Conservation (phyloP, 2,797 vertebrate species). For the Sebastes cheni region DNA sequence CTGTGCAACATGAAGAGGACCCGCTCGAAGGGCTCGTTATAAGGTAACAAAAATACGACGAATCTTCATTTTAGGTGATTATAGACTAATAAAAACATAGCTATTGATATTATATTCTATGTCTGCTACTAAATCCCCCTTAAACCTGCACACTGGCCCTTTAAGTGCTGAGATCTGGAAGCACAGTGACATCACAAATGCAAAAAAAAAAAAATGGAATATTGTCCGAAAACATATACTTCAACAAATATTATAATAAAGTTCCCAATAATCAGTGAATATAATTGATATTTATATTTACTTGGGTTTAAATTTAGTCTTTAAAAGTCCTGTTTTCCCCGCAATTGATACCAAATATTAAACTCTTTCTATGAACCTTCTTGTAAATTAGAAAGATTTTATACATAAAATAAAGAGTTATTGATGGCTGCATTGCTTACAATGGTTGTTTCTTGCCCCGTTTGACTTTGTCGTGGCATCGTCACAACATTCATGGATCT, state of each 20-base stretch:
- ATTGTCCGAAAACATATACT: neutral
- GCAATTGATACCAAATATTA: neutral
- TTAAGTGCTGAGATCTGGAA: neutral
- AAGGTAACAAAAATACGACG: no score
- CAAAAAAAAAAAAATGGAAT: neutral
- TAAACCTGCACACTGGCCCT: no score
- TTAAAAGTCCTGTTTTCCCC: neutral
- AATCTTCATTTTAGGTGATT: no score
- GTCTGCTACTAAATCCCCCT: no score
- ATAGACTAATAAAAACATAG: no score
- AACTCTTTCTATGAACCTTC: neutral
- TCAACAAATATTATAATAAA: neutral
- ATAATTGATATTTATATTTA: neutral
- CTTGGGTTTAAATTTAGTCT: neutral
- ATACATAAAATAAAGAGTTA: neutral
- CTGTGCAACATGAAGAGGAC: no score
- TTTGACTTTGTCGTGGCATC: neutral
- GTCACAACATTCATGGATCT: neutral
- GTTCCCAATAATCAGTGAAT: neutral
- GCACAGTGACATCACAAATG: neutral
- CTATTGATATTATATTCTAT: no score
- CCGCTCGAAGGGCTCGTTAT: no score
- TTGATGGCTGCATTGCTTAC: neutral
- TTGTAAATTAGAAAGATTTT: no score
- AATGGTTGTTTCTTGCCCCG: neutral